Conservation (phyloP, 2,888 invertebrate genomes). For the Lepetodrilus schrolli region DNA sequence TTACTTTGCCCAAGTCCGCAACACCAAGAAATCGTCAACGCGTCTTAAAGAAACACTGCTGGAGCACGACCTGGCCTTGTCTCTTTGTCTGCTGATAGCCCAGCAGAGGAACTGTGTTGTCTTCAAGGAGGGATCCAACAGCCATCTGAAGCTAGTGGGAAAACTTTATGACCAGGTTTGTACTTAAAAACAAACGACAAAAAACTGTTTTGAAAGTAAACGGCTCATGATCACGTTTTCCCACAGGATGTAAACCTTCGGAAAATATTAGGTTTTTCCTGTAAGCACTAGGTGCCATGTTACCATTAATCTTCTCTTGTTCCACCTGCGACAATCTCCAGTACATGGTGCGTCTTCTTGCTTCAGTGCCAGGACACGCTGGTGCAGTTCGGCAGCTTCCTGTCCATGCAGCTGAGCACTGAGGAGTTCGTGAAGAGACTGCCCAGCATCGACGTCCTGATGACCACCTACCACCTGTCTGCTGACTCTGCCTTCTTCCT, state of each 20-base stretch:
- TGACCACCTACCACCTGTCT: constrained; percentile 93
- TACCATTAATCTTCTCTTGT: too few relatives aligned
- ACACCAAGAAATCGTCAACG: constrained; percentile 95
- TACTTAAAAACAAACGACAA: too few relatives aligned
- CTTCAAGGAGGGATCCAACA: constrained; percentile 77
- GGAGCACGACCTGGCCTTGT: constrained; percentile 90
- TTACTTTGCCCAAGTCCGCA: constrained; percentile 96
- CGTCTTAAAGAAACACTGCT: constrained; percentile 95
- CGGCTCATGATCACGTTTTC: too few relatives aligned
- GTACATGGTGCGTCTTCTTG: neutral
- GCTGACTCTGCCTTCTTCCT: constrained; percentile 98
- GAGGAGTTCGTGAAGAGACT: constrained; percentile 93
- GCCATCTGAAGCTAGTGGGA: constrained; percentile 84
- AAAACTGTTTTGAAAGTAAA: too few relatives aligned
- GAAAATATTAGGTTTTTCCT: too few relatives aligned
- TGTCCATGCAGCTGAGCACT: constrained; percentile 92
- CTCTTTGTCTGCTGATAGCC: constrained; percentile 94
- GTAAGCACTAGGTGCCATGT: too few relatives aligned
- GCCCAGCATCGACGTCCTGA: constrained; percentile 90
- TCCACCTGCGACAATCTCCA: neutral
- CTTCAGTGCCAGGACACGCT: constrained; percentile 96
- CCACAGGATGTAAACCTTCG: too few relatives aligned
- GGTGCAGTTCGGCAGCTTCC: constrained; percentile 97
- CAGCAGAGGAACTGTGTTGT: constrained; percentile 98
- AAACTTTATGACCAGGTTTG: constrained; percentile 81